Base-by-base conservation (phyloP, 2,113 vertebrate species). In the Hippotragus niger region DNA sequence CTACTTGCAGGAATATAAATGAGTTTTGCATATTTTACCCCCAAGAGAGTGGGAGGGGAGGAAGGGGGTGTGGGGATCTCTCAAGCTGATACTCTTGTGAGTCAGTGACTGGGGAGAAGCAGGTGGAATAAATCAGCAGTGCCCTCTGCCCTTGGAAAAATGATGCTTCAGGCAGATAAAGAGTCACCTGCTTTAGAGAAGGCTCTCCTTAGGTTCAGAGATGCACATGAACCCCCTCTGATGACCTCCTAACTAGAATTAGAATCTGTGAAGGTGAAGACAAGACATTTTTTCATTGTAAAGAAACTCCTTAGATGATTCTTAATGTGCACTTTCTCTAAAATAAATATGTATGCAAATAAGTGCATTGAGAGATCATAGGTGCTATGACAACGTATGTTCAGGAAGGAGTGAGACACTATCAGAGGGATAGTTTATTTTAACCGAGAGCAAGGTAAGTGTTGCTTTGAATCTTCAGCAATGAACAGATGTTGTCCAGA, bases 1-100 rank as follows among this genome's bases (percentile, higher is more conserved):
- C 97, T 98, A 95, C 97, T 86, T 97, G 93, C 2, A 1, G 85
- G 95, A 91, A 97, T 97, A 43, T 95, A 97, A 98, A 88, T 95
- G 93, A 97, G 82, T 71, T 96, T 97, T 92, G 67, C 88, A 96
- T 95, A 97, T 91, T 86, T 87, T 96, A 98, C 80, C 97, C 50
- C 97, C 90, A 76, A 60, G 92, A 96, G 57, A 67, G 92, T 96
- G 43, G 64, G 91, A 88, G 40, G 57, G 7, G 52, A 90, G 40
- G 58, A 52, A 94, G 23, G 31, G 33, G 10, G 53, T 17, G 52
- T 83, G 36, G n/a, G 83, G 6, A 91, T 94, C 29, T 96, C 86
- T 94, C 29, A 60, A 43, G 80, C 7, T 95, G 93, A 96, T 95
- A 91, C 89, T 88, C 40, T n/a, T 71, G 57, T 58, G 57, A 90